A percentile compares a stretch with the other conserved stretches of the same genome.
Evolutionary conservation across 2,113 vertebrate genomes (phyloP).

Genomic region (Clarias gariepinus): DNA sequence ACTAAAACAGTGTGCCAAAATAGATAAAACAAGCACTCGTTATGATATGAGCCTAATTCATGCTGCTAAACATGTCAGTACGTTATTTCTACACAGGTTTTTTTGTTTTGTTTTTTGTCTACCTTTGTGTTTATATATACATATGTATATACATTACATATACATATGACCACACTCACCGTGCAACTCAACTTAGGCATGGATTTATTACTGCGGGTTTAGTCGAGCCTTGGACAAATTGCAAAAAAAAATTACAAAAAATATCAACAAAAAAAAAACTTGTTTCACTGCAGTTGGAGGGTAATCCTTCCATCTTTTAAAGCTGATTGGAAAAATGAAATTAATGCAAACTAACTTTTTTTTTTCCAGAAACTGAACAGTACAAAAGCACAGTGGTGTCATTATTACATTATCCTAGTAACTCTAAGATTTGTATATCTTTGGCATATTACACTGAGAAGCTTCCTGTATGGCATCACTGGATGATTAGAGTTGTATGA

Average conservation of each 20-base stretch:
- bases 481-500: slow-evolving; percentile 50
- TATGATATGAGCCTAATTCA: slow-evolving; percentile 62
- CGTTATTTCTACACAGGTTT: slow-evolving; percentile 51
- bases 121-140: slow-evolving; percentile 32
- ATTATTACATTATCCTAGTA: slow-evolving; percentile 38
- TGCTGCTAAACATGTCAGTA: slow-evolving; percentile 63
- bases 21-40: slow-evolving; percentile 62
- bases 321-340: slow-evolving; percentile 17
- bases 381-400: slow-evolving; percentile 64
- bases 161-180: slow-evolving; percentile 29
- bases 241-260: neutral
- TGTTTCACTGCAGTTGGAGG: neutral
- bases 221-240: neutral
- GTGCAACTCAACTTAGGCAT: neutral
- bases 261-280: too few species aligned
- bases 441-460: slow-evolving; percentile 48
- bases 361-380: slow-evolving; percentile 52
- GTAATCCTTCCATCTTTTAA: neutral
- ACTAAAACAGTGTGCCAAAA: slow-evolving; percentile 68
- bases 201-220: neutral
- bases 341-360: slow-evolving; percentile 15
- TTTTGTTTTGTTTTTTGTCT: slow-evolving; percentile 53
- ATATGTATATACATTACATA: neutral
- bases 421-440: slow-evolving; percentile 49
- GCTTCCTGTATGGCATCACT: slow-evolving; percentile 58